phyloP scores from a whole-genome alignment of 2,888 invertebrate species.

The Heliconius cydno region DNA sequence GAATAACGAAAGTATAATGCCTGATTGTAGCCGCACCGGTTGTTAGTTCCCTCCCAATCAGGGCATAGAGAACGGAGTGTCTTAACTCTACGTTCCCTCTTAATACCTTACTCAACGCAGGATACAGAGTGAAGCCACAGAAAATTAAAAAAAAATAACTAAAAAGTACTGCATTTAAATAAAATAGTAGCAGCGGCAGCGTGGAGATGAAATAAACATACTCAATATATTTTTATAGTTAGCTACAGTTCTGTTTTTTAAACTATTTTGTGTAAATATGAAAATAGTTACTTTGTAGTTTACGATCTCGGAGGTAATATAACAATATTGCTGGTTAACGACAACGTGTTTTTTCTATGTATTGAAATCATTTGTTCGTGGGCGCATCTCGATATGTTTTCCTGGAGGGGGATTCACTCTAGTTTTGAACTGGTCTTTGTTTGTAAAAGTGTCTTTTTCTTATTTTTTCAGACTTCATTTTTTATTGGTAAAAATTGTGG shows the following conservation, averaged over 20 bases:
- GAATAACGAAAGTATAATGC: not conserved
- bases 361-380: not conserved
- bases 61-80: too few species aligned
- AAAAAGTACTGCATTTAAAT: too few species aligned
- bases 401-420: too few species aligned
- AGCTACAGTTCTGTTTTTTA: slow-evolving; percentile 4
- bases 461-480: too few species aligned
- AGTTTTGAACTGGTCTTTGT: too few species aligned
- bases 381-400: too few species aligned
- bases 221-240: slow-evolving; percentile 24
- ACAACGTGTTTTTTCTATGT: slow-evolving; percentile 6
- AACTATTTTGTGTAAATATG: slow-evolving; percentile 28
- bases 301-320: slow-evolving; percentile 34
- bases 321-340: slow-evolving; percentile 19
- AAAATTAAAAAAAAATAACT: too few species aligned
- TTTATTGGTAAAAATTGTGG: too few species aligned
- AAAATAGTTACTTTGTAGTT: slow-evolving; percentile 40
- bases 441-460: too few species aligned
- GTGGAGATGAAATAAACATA: not conserved
- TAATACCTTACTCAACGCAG: not conserved
- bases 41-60: too few species aligned
- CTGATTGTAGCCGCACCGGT: not conserved
- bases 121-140: not conserved
- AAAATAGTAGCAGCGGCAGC: not conserved
- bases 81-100: too few species aligned